Evolutionary conservation across 2,113 vertebrate species (phyloP), one percentile per base, ranked within the genome.

Genomic region (Cebidichthys violaceus): DNA sequence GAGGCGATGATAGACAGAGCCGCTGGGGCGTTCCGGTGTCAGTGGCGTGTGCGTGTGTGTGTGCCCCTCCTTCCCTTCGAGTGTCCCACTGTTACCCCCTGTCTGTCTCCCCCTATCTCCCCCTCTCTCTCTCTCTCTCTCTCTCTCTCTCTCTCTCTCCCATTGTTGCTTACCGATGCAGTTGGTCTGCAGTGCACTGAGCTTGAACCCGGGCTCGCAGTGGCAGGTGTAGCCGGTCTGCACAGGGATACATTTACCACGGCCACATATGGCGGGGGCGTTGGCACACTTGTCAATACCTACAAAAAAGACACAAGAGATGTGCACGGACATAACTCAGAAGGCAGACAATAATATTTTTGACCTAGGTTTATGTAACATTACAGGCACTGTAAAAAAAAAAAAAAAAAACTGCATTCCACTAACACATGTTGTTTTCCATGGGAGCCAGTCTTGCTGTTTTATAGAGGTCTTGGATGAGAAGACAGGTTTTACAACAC

Each of bases 151-250:
- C 47, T 7, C 50, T 24, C 14, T 22, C 69, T 52, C 22, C 55
- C 11, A 11, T 65, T 9, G 9, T 59, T 74, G 54, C 94, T 94
- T 87, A 96, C 95, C 95, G 15, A 95, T 94, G 82, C 95, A 96
- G 84, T 90, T 95, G 83, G 93, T 96, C 92, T 95, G 95, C 52
- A 95, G 90, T 2, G 91, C 86, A 27, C 90, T 94, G 83, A 95
- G 93, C 75, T 94, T 92, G 86, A 95, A 96, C 41, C 95, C 95
- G 4, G 86, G 81, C 52, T 95, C 89, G 29, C 95, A 96, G 43
- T 86, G 83, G 75, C 95, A 96, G 67, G 92, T 95, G 87, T 96
- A 95, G 27, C 95, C 94, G 0, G 89, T 94, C 79, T 96, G 94
- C 86, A 94, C 91, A 5, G 92, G 84, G 65, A 95, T 65, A 71